phyloP scores from a whole-genome alignment of 2,113 vertebrate species.

The Thymallus thymallus region DNA sequence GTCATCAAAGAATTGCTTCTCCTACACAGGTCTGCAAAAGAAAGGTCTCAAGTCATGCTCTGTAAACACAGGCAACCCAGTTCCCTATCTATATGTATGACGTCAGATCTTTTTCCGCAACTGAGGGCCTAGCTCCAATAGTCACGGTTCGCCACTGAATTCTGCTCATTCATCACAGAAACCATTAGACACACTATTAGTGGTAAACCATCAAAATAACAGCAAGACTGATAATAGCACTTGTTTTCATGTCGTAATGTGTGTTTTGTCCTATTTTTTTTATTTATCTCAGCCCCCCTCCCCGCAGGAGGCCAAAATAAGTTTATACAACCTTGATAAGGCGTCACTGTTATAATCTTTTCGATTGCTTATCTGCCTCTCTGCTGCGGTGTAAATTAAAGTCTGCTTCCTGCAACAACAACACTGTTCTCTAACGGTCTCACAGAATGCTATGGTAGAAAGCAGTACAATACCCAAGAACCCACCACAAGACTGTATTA shows the following conservation, averaged over 20 bases:
- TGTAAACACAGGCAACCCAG: too few relatives aligned
- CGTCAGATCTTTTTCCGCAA: too few relatives aligned
- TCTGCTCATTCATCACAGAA: background rate
- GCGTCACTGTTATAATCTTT: background rate
- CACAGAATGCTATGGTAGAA: background rate
- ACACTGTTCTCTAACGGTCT: background rate
- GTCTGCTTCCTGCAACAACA: background rate
- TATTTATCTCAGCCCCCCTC: too few relatives aligned
- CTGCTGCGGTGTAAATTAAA: background rate
- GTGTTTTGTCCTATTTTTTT: too few relatives aligned
- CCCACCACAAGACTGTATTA: background rate
- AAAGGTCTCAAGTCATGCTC: too few relatives aligned
- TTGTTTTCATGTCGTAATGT: too few relatives aligned
- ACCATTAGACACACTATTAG: background rate
- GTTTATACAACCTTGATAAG: background rate
- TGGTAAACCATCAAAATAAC: background rate
- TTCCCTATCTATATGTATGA: too few relatives aligned
- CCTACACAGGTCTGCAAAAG: too few relatives aligned
- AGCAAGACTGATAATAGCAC: background rate
- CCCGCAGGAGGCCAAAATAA: too few relatives aligned
- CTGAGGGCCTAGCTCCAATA: too few relatives aligned
- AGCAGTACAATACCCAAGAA: background rate
- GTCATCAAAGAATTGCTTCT: too few relatives aligned
- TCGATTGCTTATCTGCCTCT: background rate
- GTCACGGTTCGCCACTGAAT: too few relatives aligned